phyloP scores from a whole-genome alignment of 2,888 invertebrate species.

The Hypolimnas misippus region DNA sequence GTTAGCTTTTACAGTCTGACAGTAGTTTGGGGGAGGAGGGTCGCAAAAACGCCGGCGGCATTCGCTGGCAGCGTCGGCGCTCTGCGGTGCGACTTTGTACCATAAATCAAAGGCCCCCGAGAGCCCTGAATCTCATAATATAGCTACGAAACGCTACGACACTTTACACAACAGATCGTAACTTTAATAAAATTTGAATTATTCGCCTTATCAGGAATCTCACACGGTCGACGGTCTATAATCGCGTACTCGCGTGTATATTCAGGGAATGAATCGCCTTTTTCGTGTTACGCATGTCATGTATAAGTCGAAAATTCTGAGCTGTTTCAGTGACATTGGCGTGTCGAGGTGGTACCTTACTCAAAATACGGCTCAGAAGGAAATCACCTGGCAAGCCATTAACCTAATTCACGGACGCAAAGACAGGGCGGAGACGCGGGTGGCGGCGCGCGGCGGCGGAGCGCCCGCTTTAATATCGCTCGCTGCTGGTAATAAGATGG shows the following conservation, averaged over 20 bases:
- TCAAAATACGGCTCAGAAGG: slow-evolving; percentile 78
- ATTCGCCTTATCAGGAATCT: slow-evolving; percentile 42
- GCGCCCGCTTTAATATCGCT: slow-evolving; percentile 80
- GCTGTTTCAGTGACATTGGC: slow-evolving; percentile 70
- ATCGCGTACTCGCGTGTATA: slow-evolving; percentile 42
- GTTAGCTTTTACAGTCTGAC: slow-evolving; percentile 53
- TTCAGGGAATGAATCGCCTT: slow-evolving; percentile 39
- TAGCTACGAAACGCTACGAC: slow-evolving; percentile 60
- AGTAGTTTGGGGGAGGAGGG: slow-evolving; percentile 55
- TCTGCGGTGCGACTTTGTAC: slow-evolving; percentile 68
- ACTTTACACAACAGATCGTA: slow-evolving; percentile 42
- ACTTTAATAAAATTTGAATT: slow-evolving; percentile 44
- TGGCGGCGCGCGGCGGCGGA: slow-evolving; percentile 52
- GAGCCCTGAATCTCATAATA: slow-evolving; percentile 63
- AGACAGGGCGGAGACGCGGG: slow-evolving; percentile 81
- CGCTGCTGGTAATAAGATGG: slow-evolving; percentile 82
- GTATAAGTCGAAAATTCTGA: slow-evolving; percentile 57
- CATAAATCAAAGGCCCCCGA: slow-evolving; percentile 80
- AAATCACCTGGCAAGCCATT: slow-evolving; percentile 84
- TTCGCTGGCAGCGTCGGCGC: slow-evolving; percentile 50
- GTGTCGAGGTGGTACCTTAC: slow-evolving; percentile 72
- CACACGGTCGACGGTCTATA: slow-evolving; percentile 38
- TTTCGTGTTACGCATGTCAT: slow-evolving; percentile 46
- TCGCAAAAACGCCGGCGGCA: slow-evolving; percentile 70
- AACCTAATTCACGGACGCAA: slow-evolving; percentile 83